Evolutionary conservation across 2,888 invertebrate genomes (phyloP), one percentile per base, ranked within the genome.

Genomic region (Mythimna ferrago): DNA sequence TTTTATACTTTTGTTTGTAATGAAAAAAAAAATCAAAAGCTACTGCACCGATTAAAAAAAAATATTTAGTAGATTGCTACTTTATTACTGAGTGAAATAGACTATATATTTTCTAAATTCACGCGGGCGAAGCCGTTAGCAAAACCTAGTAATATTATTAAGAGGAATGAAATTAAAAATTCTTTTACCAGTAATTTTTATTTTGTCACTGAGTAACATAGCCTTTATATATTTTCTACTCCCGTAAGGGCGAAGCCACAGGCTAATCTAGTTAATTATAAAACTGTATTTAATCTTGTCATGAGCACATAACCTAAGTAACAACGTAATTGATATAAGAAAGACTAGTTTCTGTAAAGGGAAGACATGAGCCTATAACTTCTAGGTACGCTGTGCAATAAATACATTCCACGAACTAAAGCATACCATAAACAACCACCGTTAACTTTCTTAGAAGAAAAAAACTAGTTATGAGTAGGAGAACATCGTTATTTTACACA

Each of bases 371-470:
- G 10, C 35, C n/a, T 35, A 57, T 41, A 0, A 64, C 56, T 75
- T 62, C 77, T 41, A 62, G 32, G 69, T 62, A 77, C 5, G 62
- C 26, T 51, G 26, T 11, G 21, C 14, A 51, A 21, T 57, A 41
- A 68, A 32, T 41, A 48, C 14, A 14, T 75, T 76, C 74, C 51
- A 57, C 6, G 60, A 73, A 66, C 58, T 7, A 10, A 2, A 21
- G 26, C 58, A 53, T 66, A 38, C 73, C 76, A 48, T 66, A 66
- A 65, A 44, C 44, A 53, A 14, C 35, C 3, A 11, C 44, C 0
- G 44, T 9, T 38, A 66, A 38, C 53, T 60, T 76, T 76, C 66
- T 76, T 11, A 76, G 64, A 63, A 72, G 38, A 74, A 21, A 51
- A 32, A 74, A 68, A 64, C 56, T 21, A 41, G 48, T 57, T 41